phyloP scores from a whole-genome alignment of 2,797 vertebrate genomes.

The Carapus acus region DNA sequence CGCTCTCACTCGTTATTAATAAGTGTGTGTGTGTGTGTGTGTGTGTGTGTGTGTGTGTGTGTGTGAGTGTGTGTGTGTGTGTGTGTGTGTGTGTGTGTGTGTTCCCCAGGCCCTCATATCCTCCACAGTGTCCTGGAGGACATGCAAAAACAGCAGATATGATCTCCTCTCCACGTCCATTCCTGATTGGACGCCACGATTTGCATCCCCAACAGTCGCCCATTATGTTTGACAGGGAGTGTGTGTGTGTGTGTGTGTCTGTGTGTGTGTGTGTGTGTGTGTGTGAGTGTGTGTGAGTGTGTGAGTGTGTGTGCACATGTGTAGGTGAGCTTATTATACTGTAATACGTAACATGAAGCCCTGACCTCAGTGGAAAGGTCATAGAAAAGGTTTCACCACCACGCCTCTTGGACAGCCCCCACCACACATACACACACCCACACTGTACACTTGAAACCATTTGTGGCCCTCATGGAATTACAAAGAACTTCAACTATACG shows the following conservation, averaged over 20 bases:
- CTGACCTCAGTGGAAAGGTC: not conserved
- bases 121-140: too few relatives aligned
- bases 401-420: not conserved
- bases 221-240: too few relatives aligned
- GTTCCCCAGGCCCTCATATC: too few relatives aligned
- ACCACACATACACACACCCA: not conserved
- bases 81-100: too few relatives aligned
- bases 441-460: slow-evolving; percentile 6
- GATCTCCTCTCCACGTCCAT: too few relatives aligned
- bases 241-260: not conserved
- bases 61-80: too few relatives aligned
- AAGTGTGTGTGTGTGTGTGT: too few relatives aligned
- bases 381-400: not conserved
- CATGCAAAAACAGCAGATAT: too few relatives aligned
- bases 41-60: not conserved
- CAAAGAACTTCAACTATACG: slow-evolving; percentile 7
- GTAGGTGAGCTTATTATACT: not conserved
- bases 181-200: too few relatives aligned
- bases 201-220: too few relatives aligned
- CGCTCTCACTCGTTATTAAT: too few relatives aligned
- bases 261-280: too few relatives aligned
- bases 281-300: not conserved
- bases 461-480: slow-evolving; percentile 18
- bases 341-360: not conserved
- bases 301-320: not conserved